Conservation (phyloP, 2,888 invertebrate genomes). For the Aleiodes leptofemur region DNA sequence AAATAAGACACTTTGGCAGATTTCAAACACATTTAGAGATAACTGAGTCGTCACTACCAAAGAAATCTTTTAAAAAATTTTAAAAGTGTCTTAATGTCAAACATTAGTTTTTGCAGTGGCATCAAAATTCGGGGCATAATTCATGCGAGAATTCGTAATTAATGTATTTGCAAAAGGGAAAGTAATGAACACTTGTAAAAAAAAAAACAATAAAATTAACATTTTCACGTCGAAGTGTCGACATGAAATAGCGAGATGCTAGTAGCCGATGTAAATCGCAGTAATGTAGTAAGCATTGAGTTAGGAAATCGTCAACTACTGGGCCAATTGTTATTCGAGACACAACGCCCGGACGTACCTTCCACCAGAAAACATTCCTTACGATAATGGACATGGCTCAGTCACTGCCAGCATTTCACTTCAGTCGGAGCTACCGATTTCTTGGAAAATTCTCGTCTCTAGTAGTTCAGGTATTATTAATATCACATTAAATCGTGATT, state of each 20-base stretch:
- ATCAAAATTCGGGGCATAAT: too few relatives aligned
- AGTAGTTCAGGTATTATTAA: background rate
- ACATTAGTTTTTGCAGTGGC: too few relatives aligned
- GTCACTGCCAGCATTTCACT: conserved; percentile 67
- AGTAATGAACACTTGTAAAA: too few relatives aligned
- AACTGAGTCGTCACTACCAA: too few relatives aligned
- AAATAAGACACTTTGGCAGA: too few relatives aligned
- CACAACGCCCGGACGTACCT: conserved; percentile 72
- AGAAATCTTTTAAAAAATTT: too few relatives aligned
- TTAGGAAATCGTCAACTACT: conserved; percentile 70
- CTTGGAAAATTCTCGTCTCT: background rate
- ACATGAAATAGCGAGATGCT: conserved; percentile 4
- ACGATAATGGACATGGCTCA: conserved; percentile 66
- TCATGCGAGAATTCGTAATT: too few relatives aligned
- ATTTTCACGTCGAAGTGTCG: background rate
- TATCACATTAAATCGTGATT: background rate
- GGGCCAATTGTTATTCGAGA: conserved; percentile 68
- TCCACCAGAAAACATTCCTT: conserved; percentile 71
- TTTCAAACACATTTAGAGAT: too few relatives aligned
- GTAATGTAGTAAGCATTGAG: background rate
- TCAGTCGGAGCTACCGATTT: conserved; percentile 58
- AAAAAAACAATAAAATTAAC: too few relatives aligned
- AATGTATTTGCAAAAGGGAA: background rate
- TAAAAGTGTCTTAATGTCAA: too few relatives aligned
- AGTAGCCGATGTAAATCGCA: background rate